Base-by-base conservation (phyloP, 2,113 vertebrate genomes). In the Sarotherodon lohbergeri region DNA sequence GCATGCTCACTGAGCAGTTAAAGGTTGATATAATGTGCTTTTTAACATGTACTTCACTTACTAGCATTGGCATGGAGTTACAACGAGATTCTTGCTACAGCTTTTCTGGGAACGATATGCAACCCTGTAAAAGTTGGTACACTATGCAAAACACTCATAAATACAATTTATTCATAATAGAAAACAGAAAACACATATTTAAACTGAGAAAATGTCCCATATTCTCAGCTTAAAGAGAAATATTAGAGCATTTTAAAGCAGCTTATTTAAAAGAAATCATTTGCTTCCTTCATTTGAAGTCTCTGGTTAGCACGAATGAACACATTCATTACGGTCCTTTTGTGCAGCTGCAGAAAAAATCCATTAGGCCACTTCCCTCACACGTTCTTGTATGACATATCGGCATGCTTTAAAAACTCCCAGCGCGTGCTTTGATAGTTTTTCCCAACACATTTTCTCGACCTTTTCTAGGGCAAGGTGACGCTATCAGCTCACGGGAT, bases 391-490 rank as follows among this genome's bases (percentile, higher is more conserved):
- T 29, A 1, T 91, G 90, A 94, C 88, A 85, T 80, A 86, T 87
- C 71, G 88, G 52, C 88, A 80, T 82, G 81, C 90, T 86, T 90
- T 80, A 80, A 91, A 93, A 92, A 92, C 93, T 91, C 87, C 79
- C 78, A 4, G 88, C 52, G 10, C 8, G 39, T 36, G 85, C 89
- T 89, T 89, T 93, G 87, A 89, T 91, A 84, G 79, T 92, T 90
- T 90, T 57, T 43, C 73, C 80, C 32, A 57, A 88, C 82, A 83
- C 78, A 63, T 93, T 91, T 86, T 39, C 59, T 90, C 83, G 83
- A 93, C 91, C 90, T 94, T 91, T 93, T 93, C 84, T 89, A 88
- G 90, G 94, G 85, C 94, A 92, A 93, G 93, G 94, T 95, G 94
- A 94, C 56, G 80, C 82, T 95, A 96, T 95, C 95, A 86, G 91